Percentiles rank a stretch among this genome's conserved stretches.
Evolutionary conservation across 2,888 invertebrate genomes (phyloP).

Genomic region (Coecobrya sp.): DNA sequence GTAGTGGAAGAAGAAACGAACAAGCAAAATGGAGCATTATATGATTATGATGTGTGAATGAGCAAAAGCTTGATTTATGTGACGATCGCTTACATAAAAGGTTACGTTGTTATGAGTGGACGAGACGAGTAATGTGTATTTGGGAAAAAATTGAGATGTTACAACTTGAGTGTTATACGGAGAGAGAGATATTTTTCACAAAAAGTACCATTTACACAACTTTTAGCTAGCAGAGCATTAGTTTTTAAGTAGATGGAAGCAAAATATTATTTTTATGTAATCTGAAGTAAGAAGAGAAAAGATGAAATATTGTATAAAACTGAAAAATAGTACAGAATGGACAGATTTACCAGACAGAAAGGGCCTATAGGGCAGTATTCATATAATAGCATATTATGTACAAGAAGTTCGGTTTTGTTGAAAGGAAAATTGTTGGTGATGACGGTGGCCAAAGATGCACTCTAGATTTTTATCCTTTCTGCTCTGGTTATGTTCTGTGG

Average conservation of each 20-base stretch:
- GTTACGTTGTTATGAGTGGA: neutral
- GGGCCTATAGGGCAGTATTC: too few relatives aligned
- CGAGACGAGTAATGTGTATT: neutral
- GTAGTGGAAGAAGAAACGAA: neutral
- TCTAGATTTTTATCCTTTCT: neutral
- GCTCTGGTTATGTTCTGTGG: constrained; percentile 39
- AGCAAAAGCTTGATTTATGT: constrained; percentile 62
- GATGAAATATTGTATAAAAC: neutral
- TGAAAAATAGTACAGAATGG: neutral
- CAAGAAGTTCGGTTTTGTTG: neutral
- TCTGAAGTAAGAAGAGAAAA: neutral
- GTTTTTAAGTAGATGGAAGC: neutral
- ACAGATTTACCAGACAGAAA: too few relatives aligned
- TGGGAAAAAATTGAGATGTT: constrained; percentile 8
- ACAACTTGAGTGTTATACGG: neutral
- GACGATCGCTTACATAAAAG: constrained; percentile 65
- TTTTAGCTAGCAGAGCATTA: neutral
- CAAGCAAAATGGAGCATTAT: neutral
- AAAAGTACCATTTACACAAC: too few relatives aligned
- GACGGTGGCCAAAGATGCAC: neutral
- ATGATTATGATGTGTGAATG: constrained; percentile 42
- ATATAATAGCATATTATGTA: neutral
- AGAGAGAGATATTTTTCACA: too few relatives aligned
- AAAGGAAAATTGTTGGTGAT: neutral
- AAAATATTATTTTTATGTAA: neutral